These are phyloP conservation scores for Haliclystus octoradiatus DNA, from an alignment of 30 jellyfish, hydroid and myxozoan species.

Conservation along the genomic window DNA sequence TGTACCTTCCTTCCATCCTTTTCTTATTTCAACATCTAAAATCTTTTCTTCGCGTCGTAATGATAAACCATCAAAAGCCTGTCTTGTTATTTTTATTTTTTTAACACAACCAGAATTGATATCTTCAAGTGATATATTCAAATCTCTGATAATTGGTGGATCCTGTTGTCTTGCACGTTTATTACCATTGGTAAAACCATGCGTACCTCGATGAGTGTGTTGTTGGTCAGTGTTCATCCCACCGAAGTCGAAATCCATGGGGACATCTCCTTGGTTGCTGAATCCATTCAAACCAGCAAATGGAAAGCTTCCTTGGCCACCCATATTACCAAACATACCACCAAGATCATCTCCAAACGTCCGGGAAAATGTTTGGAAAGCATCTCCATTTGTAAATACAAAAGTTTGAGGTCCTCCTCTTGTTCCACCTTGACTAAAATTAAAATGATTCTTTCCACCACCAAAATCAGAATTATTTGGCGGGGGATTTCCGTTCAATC, in stretches of 20 bases:
- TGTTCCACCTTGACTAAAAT: constrained; percentile 13
- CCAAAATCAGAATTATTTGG: constrained; percentile 6
- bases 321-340: constrained; percentile 22
- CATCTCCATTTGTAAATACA: constrained; percentile 66
- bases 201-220: no score
- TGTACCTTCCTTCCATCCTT: constrained; percentile 96
- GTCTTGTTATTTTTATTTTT: constrained; percentile 50
- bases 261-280: constrained; percentile 13
- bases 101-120: constrained; percentile 53
- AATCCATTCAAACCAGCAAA: constrained; percentile 37
- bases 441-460: constrained; percentile 17
- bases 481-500: constrained; percentile 53
- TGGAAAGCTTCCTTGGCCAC: constrained; percentile 18
- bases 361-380: constrained; percentile 59
- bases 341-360: constrained; percentile 43
- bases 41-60: constrained; percentile 34
- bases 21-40: constrained; percentile 46
- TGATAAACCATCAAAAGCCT: constrained; percentile 38
- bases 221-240: constrained; percentile 19
- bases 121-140: constrained; percentile 49
- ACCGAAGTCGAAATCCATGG: constrained; percentile 23
- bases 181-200: not conserved
- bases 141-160: constrained; percentile 63
- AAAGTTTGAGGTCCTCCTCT: constrained; percentile 46
- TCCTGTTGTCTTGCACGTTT: constrained; percentile 47